phyloP scores from a whole-genome alignment of 2,888 invertebrate species.

The Drosophila kokeensis region DNA sequence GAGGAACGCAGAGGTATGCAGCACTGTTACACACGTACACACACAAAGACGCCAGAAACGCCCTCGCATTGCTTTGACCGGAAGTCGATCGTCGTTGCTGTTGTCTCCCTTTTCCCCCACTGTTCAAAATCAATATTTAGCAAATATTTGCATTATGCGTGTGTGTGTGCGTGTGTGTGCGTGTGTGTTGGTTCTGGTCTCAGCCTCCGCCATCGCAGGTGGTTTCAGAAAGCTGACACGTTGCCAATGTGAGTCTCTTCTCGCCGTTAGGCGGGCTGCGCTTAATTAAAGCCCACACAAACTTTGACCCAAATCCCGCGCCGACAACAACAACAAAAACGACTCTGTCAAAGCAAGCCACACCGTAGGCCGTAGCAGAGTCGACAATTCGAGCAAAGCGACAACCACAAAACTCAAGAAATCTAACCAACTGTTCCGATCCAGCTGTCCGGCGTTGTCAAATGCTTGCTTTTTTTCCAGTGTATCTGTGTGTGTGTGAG shows the following conservation, averaged over 20 bases:
- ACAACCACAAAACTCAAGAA: constrained; percentile 8
- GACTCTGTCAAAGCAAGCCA: constrained; percentile 24
- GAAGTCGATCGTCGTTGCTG: constrained; percentile 73
- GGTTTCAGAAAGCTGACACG: constrained; percentile 26
- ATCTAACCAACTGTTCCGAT: constrained; percentile 41
- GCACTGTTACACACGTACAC: background rate
- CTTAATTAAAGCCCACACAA: constrained; percentile 77
- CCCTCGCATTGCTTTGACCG: constrained; percentile 69
- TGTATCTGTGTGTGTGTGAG: constrained; percentile 26
- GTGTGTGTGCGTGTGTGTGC: constrained; percentile 22
- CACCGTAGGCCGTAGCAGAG: constrained; percentile 60
- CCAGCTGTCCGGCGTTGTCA: constrained; percentile 42
- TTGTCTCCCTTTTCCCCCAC: constrained; percentile 3
- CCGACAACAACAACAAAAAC: constrained; percentile 35
- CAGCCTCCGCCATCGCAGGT: constrained; percentile 51
- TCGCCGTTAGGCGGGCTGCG: constrained; percentile 63
- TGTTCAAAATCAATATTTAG: constrained; percentile 50
- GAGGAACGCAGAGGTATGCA: constrained; percentile 64
- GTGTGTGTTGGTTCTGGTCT: constrained; percentile 33
- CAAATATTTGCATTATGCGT: constrained; percentile 60
- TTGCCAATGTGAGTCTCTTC: constrained; percentile 50
- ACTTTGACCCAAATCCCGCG: constrained; percentile 73
- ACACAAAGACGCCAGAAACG: constrained; percentile 33
- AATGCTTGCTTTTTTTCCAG: constrained; percentile 19
- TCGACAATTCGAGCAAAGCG: constrained; percentile 35